A percentile compares a stretch with the other conserved stretches of the same genome.
Conservation (phyloP, 2,888 invertebrate species). For the Epirrita christyi region DNA sequence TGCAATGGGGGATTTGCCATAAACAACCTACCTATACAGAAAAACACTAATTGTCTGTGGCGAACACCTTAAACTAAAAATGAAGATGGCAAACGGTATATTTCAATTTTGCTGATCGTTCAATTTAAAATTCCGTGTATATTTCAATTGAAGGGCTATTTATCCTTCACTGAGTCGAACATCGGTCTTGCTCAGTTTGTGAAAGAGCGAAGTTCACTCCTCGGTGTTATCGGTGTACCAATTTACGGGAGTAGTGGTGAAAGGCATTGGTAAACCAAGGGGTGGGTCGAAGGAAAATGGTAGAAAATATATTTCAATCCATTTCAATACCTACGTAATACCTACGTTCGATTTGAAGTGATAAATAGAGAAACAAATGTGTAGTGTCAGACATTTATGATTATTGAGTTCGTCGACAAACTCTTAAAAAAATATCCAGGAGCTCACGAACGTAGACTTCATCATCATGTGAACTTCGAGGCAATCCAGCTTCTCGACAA, state of each 20-base stretch:
- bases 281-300: constrained; percentile 12
- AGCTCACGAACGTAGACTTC: too few species aligned
- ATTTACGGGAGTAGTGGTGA: constrained; percentile 30
- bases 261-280: constrained; percentile 37
- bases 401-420: too few species aligned
- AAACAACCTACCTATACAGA: too few species aligned
- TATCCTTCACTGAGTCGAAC: constrained; percentile 29
- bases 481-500: too few species aligned
- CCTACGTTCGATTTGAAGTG: background rate
- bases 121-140: background rate
- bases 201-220: constrained; percentile 38
- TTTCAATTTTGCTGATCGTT: too few species aligned
- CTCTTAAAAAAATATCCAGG: too few species aligned
- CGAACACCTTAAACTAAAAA: too few species aligned
- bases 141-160: constrained; percentile 23
- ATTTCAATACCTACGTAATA: background rate
- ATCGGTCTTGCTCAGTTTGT: constrained; percentile 44
- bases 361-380: background rate
- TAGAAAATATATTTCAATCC: constrained; percentile 8
- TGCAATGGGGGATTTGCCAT: too few species aligned
- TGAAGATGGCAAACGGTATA: too few species aligned
- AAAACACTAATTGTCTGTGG: too few species aligned
- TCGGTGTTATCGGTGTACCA: constrained; percentile 26
- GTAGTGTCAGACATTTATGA: too few species aligned
- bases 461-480: too few species aligned